Conservation (phyloP, 1,140 invertebrate genomes). For the Agrilus planipennis region DNA sequence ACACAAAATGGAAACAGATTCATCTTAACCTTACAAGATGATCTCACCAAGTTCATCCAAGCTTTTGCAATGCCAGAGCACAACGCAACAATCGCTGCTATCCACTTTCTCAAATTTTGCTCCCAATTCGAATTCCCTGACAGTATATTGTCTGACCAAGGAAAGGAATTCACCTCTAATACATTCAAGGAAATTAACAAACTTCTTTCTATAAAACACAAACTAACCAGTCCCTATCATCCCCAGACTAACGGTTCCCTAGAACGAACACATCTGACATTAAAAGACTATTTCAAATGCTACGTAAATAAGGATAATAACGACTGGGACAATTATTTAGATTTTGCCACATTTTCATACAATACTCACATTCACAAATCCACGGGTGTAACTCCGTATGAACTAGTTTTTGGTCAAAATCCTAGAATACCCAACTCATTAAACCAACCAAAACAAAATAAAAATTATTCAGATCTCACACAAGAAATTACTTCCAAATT, state of each 20-base stretch:
- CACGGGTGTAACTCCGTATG: constrained; percentile 28
- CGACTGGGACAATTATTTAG: constrained; percentile 31
- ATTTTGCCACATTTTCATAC: constrained; percentile 31
- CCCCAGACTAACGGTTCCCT: constrained; percentile 14
- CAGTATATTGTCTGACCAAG: constrained; percentile 21
- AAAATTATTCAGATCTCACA: constrained; percentile 20
- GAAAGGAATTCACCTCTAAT: constrained; percentile 22
- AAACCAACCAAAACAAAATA: constrained; percentile 20
- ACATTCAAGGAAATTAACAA: constrained; percentile 24
- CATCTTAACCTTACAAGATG: constrained; percentile 22
- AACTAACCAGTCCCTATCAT: constrained; percentile 6
- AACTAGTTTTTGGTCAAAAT: constrained; percentile 25
- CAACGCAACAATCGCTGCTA: constrained; percentile 22
- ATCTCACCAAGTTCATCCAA: constrained; percentile 27
- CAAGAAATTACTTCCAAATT: constrained; percentile 24
- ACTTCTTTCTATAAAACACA: constrained; percentile 22
- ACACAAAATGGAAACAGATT: constrained; percentile 13
- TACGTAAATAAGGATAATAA: constrained; percentile 28
- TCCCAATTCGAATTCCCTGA: constrained; percentile 27
- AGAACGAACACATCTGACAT: constrained; percentile 29
- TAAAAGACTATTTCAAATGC: constrained; percentile 33
- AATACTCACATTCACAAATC: constrained; percentile 24
- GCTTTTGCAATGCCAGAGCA: constrained; percentile 22
- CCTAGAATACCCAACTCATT: constrained; percentile 24
- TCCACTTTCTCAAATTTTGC: constrained; percentile 24